phyloP scores from a whole-genome alignment of 2,888 invertebrate species.

The Leptinotarsa tumamoca region DNA sequence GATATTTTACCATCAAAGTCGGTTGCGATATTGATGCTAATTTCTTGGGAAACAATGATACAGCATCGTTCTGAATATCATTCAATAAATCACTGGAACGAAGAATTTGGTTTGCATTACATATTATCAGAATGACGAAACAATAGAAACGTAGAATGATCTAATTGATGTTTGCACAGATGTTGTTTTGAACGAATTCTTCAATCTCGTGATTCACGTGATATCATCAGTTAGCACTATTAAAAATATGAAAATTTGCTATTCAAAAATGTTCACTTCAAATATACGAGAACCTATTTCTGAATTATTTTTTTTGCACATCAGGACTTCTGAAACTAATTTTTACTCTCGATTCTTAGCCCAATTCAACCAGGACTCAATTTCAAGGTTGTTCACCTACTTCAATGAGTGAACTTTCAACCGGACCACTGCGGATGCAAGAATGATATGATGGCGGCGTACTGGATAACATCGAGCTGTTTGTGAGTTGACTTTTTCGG shows the following conservation, averaged over 20 bases:
- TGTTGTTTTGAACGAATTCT: neutral
- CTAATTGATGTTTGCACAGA: conserved; percentile 9
- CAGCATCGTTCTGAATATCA: conserved; percentile 4
- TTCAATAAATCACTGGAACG: conserved; percentile 3
- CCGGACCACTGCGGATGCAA: too few species aligned
- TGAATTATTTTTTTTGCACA: too few species aligned
- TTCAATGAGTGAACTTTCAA: too few species aligned
- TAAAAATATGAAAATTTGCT: neutral
- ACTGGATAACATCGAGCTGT: too few species aligned
- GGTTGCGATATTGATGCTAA: conserved; percentile 18
- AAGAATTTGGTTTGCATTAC: neutral
- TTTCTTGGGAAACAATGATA: conserved; percentile 13
- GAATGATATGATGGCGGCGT: too few species aligned
- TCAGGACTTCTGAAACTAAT: too few species aligned
- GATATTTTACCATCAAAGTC: conserved; percentile 22
- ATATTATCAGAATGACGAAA: conserved; percentile 14
- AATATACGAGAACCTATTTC: too few species aligned
- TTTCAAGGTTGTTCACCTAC: too few species aligned
- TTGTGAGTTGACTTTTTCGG: too few species aligned
- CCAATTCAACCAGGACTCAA: too few species aligned
- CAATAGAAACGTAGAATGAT: conserved; percentile 15
- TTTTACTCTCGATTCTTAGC: too few species aligned
- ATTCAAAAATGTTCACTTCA: too few species aligned
- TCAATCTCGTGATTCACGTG: neutral
- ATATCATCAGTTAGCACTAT: neutral